Conservation (phyloP, 1,140 invertebrate genomes). For the Saccostrea echinata region DNA sequence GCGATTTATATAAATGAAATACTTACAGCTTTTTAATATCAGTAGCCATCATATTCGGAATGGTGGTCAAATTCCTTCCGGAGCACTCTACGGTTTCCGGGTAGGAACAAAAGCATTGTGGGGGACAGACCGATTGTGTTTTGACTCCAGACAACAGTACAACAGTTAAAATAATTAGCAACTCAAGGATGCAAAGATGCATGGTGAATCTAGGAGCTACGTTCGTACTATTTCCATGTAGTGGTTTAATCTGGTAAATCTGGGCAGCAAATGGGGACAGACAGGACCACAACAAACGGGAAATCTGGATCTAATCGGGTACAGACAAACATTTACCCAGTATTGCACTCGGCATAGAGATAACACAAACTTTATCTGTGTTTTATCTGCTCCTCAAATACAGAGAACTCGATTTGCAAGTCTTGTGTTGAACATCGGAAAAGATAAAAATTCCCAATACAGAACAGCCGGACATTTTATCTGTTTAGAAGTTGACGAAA, state of each 20-base stretch:
- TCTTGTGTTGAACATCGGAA: not conserved
- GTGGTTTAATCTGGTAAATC: not conserved
- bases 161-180: not conserved
- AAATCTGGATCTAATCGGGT: conserved; percentile 31
- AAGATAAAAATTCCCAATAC: conserved; percentile 35
- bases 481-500: conserved; percentile 9
- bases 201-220: not conserved
- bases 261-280: conserved; percentile 18
- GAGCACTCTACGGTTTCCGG: conserved; percentile 7
- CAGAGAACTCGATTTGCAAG: not conserved
- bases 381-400: conserved; percentile 29
- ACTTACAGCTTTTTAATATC: conserved; percentile 32
- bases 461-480: conserved; percentile 24
- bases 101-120: not conserved
- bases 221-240: not conserved
- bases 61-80: conserved; percentile 29
- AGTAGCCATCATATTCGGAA: not conserved
- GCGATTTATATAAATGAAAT: not conserved
- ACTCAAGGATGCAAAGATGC: not conserved
- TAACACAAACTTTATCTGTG: not conserved
- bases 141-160: not conserved
- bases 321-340: conserved; percentile 31
- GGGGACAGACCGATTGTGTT: not conserved
- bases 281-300: not conserved
- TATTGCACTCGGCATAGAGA: conserved; percentile 17